Conservation (phyloP, 2,888 invertebrate genomes). For the Lycophotia porphyrea region DNA sequence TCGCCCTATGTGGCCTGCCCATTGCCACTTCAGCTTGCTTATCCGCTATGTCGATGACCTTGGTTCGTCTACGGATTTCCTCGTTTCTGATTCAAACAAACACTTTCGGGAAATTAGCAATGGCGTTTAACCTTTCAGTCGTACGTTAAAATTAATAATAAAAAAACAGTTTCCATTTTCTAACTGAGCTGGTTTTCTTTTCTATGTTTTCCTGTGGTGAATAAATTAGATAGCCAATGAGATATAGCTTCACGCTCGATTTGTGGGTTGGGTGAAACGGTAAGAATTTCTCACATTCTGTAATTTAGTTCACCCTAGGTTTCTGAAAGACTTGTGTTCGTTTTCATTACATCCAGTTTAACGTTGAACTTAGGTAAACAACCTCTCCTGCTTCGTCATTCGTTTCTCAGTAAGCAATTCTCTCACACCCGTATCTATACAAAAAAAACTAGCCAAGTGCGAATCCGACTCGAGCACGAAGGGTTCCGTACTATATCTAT, state of each 20-base stretch:
- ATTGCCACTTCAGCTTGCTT: too few relatives aligned
- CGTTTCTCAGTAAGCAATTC: neutral
- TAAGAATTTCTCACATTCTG: neutral
- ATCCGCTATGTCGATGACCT: too few relatives aligned
- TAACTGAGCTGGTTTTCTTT: conserved; percentile 19
- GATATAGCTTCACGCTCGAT: conserved; percentile 38
- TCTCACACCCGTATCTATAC: too few relatives aligned
- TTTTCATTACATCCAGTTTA: neutral
- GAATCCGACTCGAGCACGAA: too few relatives aligned
- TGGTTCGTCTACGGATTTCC: too few relatives aligned
- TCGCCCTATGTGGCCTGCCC: too few relatives aligned
- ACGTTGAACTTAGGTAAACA: neutral
- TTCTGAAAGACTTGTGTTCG: neutral
- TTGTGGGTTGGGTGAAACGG: conserved; percentile 15
- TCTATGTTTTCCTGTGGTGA: conserved; percentile 37
- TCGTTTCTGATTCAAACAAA: too few relatives aligned
- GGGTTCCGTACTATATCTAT: too few relatives aligned
- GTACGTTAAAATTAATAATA: neutral
- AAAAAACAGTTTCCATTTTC: neutral
- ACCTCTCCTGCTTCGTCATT: neutral
- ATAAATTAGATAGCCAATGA: conserved; percentile 34
- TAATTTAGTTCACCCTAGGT: neutral
- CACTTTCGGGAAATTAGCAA: neutral
- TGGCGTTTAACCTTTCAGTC: neutral
- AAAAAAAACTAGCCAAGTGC: too few relatives aligned